phyloP scores from a whole-genome alignment of 2,797 vertebrate species.

The Toxotes lorentzi region DNA sequence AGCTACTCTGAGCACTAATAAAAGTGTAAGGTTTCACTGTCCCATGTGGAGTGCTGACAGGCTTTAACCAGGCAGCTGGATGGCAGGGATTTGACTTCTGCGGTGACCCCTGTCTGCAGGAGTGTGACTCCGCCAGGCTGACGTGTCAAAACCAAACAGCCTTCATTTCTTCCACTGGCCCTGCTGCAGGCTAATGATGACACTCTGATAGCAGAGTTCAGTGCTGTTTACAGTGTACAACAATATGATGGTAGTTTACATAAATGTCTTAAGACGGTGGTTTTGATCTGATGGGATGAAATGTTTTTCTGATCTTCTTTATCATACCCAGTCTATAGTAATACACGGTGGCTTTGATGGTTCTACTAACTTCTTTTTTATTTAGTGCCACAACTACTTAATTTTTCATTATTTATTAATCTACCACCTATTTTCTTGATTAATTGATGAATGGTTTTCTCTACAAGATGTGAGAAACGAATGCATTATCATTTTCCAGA shows the following conservation, averaged over 20 bases:
- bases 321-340: neutral
- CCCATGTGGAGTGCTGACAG: conserved; percentile 25
- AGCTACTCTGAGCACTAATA: conserved; percentile 33
- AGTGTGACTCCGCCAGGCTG: conserved; percentile 33
- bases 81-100: conserved; percentile 41
- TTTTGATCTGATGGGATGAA: neutral
- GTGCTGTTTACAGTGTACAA: neutral
- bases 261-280: neutral
- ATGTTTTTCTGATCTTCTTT: neutral
- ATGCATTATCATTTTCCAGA: neutral
- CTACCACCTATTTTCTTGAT: neutral
- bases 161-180: conserved; percentile 1
- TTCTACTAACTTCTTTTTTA: neutral
- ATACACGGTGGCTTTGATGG: neutral
- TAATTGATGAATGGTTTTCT: neutral
- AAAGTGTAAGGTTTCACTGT: conserved; percentile 58
- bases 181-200: neutral
- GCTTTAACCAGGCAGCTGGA: conserved; percentile 18
- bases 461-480: neutral
- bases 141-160: conserved; percentile 45
- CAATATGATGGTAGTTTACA: neutral
- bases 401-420: neutral
- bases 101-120: conserved; percentile 47
- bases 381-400: too few species aligned
- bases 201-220: neutral